These are phyloP conservation scores for Eupristina koningsbergeri DNA, from an alignment of 1,140 invertebrate species.

Conservation along the genomic window DNA sequence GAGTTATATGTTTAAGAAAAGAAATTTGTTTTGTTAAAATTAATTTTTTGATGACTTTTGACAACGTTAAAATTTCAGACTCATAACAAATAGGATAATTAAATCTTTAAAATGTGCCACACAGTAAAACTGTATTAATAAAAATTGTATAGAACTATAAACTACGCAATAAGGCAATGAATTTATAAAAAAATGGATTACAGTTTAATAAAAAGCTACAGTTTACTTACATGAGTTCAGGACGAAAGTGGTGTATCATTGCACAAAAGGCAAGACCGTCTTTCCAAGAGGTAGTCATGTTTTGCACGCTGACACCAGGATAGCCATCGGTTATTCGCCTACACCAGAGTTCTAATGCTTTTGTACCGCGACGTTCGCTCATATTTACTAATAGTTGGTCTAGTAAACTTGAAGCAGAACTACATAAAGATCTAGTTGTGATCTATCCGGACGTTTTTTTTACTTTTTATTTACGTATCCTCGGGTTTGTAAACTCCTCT, in stretches of 20 bases:
- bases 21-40: too few species aligned
- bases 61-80: too few species aligned
- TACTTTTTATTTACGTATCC: not conserved
- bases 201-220: not conserved
- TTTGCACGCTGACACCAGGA: conserved; percentile 87
- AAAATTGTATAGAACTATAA: not conserved
- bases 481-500: too few species aligned
- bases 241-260: conserved; percentile 95
- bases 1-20: too few species aligned
- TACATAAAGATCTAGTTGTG: too few species aligned
- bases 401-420: too few species aligned
- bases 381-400: conserved; percentile 70
- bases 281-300: conserved; percentile 95
- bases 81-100: too few species aligned
- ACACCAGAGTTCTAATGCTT: conserved; percentile 92
- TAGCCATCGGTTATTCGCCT: conserved; percentile 90
- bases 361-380: conserved; percentile 87
- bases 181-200: not conserved
- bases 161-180: not conserved
- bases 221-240: conserved; percentile 94
- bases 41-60: too few species aligned
- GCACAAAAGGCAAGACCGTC: conserved; percentile 97
- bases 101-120: too few species aligned
- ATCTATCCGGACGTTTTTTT: not conserved
- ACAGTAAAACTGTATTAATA: too few species aligned